Conservation (phyloP, 2,797 vertebrate species). For the Astyanax mexicanus region DNA sequence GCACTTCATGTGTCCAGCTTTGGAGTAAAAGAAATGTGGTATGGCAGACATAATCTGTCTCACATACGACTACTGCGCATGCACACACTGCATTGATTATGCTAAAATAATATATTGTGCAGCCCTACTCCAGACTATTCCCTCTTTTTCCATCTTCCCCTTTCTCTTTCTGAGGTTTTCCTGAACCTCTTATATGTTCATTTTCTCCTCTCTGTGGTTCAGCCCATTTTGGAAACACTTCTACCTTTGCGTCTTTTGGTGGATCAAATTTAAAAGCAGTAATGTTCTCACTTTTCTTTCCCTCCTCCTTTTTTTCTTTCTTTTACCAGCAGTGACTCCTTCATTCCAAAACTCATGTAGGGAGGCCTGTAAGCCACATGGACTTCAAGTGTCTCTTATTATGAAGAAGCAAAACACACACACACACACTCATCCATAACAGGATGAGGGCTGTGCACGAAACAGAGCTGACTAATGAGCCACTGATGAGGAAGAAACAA, state of each 20-base stretch:
- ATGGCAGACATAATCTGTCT: too few relatives aligned
- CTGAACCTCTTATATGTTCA: neutral
- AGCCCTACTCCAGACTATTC: too few relatives aligned
- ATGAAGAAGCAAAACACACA: neutral
- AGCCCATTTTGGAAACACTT: conserved; percentile 7
- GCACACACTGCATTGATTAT: too few relatives aligned
- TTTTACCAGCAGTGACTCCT: conserved; percentile 42
- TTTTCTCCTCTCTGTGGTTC: neutral
- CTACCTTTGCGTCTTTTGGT: conserved; percentile 9
- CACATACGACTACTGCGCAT: too few relatives aligned
- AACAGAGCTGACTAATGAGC: conserved; percentile 53
- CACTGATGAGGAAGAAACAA: conserved; percentile 58
- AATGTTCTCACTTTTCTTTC: conserved; percentile 23
- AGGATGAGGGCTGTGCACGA: conserved; percentile 53
- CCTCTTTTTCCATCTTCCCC: conserved; percentile 46
- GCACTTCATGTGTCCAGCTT: too few relatives aligned
- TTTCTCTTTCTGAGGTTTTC: neutral
- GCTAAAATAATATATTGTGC: too few relatives aligned
- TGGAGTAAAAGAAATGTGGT: too few relatives aligned
- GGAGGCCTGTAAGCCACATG: conserved; percentile 30
- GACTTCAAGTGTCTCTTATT: conserved; percentile 34
- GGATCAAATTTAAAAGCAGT: conserved; percentile 33
- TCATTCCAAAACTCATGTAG: conserved; percentile 37
- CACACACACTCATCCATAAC: conserved; percentile 29
- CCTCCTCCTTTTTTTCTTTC: conserved; percentile 30